Percentiles rank a stretch among this genome's conserved stretches.
phyloP scores from a whole-genome alignment of 1,140 invertebrate genomes.

The Nixonia krombeini region DNA sequence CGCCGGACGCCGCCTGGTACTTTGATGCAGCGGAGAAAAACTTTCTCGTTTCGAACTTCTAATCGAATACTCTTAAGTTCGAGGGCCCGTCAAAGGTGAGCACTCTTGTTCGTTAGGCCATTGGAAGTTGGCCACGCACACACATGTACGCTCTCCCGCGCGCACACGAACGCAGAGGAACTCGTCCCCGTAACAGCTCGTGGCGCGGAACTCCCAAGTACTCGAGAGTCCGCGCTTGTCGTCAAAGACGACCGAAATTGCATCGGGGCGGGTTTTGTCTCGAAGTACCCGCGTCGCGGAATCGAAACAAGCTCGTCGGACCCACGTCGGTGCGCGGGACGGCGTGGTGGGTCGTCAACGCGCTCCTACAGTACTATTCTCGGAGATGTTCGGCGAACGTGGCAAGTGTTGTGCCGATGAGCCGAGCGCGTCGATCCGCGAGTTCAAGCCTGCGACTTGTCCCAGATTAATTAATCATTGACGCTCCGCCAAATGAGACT shows the following conservation, averaged over 20 bases:
- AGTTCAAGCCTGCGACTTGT: no score
- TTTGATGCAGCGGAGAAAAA: conserved; percentile 32
- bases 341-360: no score
- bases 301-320: no score
- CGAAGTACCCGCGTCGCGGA: no score
- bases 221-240: background rate
- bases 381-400: background rate
- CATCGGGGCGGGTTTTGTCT: no score
- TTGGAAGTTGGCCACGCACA: no score
- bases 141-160: no score
- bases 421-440: background rate
- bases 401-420: no score
- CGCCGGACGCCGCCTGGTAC: conserved; percentile 40
- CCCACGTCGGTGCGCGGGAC: no score
- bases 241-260: no score
- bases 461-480: background rate
- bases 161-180: no score
- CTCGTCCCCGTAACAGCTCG: background rate
- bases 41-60: conserved; percentile 47
- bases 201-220: background rate
- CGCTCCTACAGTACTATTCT: no score
- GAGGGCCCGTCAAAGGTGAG: conserved; percentile 48
- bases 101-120: conserved; percentile 47
- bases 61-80: conserved; percentile 51
- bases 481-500: background rate